A percentile compares a stretch with the other conserved stretches of the same genome.
These are phyloP conservation scores for Drosophila mimetica DNA, from an alignment of 2,888 invertebrate genomes.

Conservation along the genomic window DNA sequence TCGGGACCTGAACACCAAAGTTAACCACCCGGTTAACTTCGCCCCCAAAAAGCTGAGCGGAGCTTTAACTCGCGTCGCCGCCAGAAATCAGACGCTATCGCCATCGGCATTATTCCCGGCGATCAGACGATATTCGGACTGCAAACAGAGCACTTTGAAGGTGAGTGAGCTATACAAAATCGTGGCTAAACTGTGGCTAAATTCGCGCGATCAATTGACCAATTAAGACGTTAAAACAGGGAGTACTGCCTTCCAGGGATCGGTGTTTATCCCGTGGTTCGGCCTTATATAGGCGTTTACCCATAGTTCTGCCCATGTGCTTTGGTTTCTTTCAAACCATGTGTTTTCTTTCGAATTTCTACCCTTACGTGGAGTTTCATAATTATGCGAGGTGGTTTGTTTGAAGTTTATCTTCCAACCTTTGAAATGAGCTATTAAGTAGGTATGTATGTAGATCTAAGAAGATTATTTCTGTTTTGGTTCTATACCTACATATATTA, in stretches of 20 bases:
- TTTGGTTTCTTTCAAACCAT: not conserved
- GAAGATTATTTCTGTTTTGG: too few species aligned
- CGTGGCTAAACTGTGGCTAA: not conserved
- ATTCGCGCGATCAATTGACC: not conserved
- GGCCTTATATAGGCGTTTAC: not conserved
- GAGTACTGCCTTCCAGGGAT: not conserved
- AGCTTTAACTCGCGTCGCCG: constrained; percentile 24
- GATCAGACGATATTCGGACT: constrained; percentile 60
- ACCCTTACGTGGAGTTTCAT: not conserved
- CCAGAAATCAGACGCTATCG: constrained; percentile 9
- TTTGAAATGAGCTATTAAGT: too few species aligned
- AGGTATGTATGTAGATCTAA: too few species aligned
- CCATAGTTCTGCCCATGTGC: not conserved
- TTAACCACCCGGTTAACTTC: constrained; percentile 5
- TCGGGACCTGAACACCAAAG: constrained; percentile 26
- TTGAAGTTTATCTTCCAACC: not conserved
- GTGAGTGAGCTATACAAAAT: constrained; percentile 6
- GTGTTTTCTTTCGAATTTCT: not conserved
- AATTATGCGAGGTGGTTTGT: not conserved
- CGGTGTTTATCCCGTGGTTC: not conserved
- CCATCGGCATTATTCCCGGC: constrained; percentile 21
- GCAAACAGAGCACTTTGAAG: constrained; percentile 10
- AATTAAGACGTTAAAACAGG: not conserved
- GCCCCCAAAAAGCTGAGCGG: constrained; percentile 36
- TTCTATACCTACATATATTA: too few species aligned